Conservation (phyloP, 2,113 vertebrate genomes). For the Pitta sordida region DNA sequence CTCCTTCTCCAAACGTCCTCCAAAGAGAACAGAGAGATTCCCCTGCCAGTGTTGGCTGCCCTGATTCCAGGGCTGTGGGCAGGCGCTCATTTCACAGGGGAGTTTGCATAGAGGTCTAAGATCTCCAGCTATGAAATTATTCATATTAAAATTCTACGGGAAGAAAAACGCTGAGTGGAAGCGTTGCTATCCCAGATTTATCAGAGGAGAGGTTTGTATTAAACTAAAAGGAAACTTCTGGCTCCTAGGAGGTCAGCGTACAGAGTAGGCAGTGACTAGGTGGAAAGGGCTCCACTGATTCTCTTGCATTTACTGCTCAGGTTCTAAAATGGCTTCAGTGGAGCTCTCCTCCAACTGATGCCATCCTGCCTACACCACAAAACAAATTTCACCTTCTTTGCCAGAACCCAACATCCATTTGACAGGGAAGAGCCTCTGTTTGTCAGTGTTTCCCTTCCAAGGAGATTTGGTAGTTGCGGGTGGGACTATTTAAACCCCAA, state of each 20-base stretch:
- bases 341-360: background rate
- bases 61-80: background rate
- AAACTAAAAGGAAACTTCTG: background rate
- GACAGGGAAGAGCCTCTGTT: background rate
- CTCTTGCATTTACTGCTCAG: background rate
- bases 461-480: background rate
- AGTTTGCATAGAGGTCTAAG: background rate
- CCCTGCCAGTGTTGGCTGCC: background rate
- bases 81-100: background rate
- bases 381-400: background rate
- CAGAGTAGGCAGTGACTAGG: background rate
- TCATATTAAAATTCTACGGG: background rate
- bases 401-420: rapidly evolving
- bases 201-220: background rate
- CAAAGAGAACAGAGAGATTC: background rate
- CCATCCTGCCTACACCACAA: background rate
- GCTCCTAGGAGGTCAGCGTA: background rate
- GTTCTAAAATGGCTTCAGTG: background rate
- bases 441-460: background rate
- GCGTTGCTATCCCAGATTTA: background rate
- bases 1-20: background rate
- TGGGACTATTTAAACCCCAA: background rate
- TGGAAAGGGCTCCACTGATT: background rate
- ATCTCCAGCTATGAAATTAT: background rate
- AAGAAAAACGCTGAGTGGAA: background rate